phyloP scores from a whole-genome alignment of 2,113 vertebrate species.

The Narcine bancroftii region DNA sequence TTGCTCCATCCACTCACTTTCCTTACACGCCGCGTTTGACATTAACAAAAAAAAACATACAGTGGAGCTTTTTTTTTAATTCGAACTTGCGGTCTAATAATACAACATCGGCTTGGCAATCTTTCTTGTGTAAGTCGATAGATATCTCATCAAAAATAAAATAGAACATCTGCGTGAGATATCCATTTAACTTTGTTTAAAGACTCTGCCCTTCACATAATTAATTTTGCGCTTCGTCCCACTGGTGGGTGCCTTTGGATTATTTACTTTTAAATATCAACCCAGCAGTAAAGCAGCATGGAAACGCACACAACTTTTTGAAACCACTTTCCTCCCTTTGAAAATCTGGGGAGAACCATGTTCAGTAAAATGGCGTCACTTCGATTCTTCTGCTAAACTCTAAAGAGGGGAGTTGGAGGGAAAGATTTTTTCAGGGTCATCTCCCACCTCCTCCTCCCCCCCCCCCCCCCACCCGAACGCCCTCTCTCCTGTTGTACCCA shows the following conservation, averaged over 20 bases:
- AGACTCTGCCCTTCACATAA: background rate
- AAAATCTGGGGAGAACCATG: background rate
- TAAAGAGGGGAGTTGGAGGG: background rate
- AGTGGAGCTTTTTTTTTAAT: background rate
- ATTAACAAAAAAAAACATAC: background rate
- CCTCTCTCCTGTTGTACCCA: too few species aligned
- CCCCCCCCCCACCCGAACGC: background rate
- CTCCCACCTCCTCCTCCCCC: background rate
- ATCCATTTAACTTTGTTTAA: background rate
- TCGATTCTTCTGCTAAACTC: background rate
- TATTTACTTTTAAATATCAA: too few species aligned
- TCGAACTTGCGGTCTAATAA: background rate
- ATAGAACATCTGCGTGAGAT: background rate
- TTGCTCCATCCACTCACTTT: background rate
- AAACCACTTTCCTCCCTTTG: background rate
- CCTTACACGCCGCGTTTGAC: background rate
- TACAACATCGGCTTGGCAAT: background rate
- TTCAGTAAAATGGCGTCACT: constrained; percentile 36
- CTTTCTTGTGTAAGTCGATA: background rate
- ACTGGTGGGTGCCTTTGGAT: background rate
- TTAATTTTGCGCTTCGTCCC: background rate
- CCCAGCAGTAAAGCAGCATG: background rate
- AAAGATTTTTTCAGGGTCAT: background rate
- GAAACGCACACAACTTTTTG: background rate
- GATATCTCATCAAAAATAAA: background rate